phyloP scores from a whole-genome alignment of 2,888 invertebrate species.

The Margaritifera margaritifera region DNA sequence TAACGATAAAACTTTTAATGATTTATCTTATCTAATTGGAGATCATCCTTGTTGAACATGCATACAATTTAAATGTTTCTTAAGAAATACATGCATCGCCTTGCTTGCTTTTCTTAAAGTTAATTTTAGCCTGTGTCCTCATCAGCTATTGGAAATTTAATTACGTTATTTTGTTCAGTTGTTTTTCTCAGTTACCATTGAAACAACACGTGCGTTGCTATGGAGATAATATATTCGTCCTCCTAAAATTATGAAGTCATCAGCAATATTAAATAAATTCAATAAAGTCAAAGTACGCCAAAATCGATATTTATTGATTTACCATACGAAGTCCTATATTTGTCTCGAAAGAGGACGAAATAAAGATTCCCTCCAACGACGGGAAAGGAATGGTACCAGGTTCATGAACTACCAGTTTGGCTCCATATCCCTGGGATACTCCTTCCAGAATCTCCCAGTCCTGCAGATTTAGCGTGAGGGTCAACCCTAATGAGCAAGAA shows the following conservation, averaged over 20 bases:
- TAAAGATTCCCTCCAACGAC: constrained; percentile 41
- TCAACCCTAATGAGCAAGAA: constrained; percentile 36
- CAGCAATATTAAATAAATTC: neutral
- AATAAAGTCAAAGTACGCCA: neutral
- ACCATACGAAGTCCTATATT: constrained; percentile 53
- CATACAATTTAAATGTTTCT: no score
- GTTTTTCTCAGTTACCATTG: no score
- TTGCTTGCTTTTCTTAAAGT: no score
- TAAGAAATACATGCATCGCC: no score
- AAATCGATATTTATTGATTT: neutral
- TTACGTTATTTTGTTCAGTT: no score
- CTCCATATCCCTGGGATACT: constrained; percentile 46
- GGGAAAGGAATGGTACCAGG: constrained; percentile 46
- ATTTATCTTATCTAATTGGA: no score
- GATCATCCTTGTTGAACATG: no score
- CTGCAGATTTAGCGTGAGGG: constrained; percentile 50
- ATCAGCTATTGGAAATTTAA: no score
- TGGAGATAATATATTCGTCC: neutral
- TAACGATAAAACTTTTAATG: no score
- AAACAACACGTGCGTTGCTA: no score
- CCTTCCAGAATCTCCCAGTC: constrained; percentile 48
- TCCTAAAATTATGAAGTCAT: neutral
- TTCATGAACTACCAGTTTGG: constrained; percentile 46
- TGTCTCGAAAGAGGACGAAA: constrained; percentile 41
- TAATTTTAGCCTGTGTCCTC: no score